Evolutionary conservation across 1,140 invertebrate species (phyloP).

Genomic region (Delia radicum): DNA sequence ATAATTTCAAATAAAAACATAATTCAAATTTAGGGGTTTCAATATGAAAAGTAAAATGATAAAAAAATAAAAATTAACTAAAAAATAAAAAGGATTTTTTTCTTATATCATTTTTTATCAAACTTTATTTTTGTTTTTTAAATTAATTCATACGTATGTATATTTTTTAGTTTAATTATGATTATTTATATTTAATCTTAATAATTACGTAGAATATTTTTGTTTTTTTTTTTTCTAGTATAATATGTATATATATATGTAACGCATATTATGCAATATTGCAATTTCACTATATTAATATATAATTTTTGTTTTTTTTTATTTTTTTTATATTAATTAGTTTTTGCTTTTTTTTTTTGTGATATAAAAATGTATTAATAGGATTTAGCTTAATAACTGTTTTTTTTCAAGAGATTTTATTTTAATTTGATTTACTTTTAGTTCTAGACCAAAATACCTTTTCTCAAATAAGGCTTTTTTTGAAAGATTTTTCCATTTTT

Average conservation of each 20-base stretch:
- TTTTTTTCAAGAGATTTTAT: neutral
- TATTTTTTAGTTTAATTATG: neutral
- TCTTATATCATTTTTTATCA: too few relatives aligned
- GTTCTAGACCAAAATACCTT: slow-evolving; percentile 19
- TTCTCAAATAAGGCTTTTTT: slow-evolving; percentile 8
- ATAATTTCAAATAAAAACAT: too few relatives aligned
- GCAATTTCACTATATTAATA: neutral
- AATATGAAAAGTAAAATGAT: neutral
- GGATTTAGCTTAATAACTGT: neutral
- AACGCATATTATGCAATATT: neutral
- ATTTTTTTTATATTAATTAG: neutral
- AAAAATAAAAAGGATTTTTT: too few relatives aligned
- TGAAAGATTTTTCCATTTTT: neutral
- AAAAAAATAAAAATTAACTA: neutral
- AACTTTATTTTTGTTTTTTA: too few relatives aligned
- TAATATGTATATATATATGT: too few relatives aligned
- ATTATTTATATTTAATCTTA: neutral
- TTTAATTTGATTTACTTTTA: neutral
- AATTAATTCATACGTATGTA: neutral
- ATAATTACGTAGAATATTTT: neutral
- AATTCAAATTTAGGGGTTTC: too few relatives aligned
- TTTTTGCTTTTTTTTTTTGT: neutral
- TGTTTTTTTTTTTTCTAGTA: neutral
- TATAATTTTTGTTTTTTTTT: neutral
- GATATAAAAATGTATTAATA: neutral